Evolutionary conservation across 2,113 vertebrate species (phyloP).

Genomic region (Salvelinus namaycush): DNA sequence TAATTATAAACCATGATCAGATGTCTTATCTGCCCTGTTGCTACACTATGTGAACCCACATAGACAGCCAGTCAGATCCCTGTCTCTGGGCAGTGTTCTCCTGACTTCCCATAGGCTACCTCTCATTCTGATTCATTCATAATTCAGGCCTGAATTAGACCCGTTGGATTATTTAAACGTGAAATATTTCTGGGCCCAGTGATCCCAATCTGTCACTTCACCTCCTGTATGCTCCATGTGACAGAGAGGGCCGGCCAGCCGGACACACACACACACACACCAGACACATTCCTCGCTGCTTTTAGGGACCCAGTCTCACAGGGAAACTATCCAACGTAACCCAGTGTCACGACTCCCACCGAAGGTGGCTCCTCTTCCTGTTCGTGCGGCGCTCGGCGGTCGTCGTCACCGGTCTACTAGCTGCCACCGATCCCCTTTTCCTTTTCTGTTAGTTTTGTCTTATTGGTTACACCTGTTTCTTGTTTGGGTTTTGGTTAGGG

Average conservation of each 20-base stretch:
- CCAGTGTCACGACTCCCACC: background rate
- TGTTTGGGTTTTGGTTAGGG: no score
- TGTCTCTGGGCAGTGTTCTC: background rate
- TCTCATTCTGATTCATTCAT: background rate
- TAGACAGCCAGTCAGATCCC: no score
- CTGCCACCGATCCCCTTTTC: no score
- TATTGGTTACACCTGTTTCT: no score
- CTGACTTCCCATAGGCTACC: background rate
- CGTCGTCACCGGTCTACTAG: no score
- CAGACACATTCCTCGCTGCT: background rate
- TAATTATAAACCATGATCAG: no score
- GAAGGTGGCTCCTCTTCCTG: no score
- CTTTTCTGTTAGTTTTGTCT: no score
- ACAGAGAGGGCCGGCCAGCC: background rate
- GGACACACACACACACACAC: background rate
- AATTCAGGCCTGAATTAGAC: constrained; percentile 19
- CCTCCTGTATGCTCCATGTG: constrained; percentile 1
- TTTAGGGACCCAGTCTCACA: background rate
- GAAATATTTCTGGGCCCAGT: constrained; percentile 9
- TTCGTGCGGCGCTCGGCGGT: no score
- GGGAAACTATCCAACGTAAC: background rate
- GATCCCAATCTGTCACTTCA: constrained; percentile 22
- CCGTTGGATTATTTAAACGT: constrained; percentile 14
- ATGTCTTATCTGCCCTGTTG: no score
- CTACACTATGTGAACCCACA: no score